Percentiles rank a stretch among this genome's conserved stretches.
These are phyloP conservation scores for Leptodactylus fallax DNA, from an alignment of 2,797 vertebrate species.

Conservation along the genomic window DNA sequence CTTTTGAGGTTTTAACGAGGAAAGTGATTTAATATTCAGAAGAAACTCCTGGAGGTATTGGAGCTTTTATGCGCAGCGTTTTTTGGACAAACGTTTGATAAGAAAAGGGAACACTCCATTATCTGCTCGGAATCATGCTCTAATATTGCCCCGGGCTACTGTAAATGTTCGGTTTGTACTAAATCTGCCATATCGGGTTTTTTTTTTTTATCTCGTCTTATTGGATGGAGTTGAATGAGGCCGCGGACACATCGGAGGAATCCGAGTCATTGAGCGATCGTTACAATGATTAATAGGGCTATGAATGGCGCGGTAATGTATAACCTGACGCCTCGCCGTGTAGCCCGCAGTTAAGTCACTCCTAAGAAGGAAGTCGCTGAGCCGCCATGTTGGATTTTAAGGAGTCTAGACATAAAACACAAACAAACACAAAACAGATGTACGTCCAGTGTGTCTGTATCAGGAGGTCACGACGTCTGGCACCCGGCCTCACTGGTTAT, in stretches of 20 bases:
- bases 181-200: conserved; percentile 68
- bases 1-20: conserved; percentile 85
- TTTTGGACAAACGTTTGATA: conserved; percentile 84
- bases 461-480: no score
- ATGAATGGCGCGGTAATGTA: not conserved
- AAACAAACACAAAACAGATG: no score
- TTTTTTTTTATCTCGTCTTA: conserved; percentile 65
- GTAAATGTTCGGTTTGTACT: conserved; percentile 84
- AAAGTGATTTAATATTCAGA: conserved; percentile 84
- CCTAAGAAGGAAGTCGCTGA: not conserved
- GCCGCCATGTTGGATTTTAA: not conserved
- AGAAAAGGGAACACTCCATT: conserved; percentile 78
- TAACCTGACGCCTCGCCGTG: not conserved
- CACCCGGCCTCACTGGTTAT: no score
- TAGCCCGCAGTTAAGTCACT: not conserved
- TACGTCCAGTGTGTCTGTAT: no score
- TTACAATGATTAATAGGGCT: not conserved
- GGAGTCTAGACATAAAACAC: no score
- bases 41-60: conserved; percentile 82
- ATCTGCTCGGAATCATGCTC: conserved; percentile 75
- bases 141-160: conserved; percentile 83
- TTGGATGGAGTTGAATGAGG: conserved; percentile 71
- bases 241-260: not conserved
- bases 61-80: conserved; percentile 83
- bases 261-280: not conserved